These are phyloP conservation scores for Bradynema listronoti DNA, from an alignment of 1,140 invertebrate species.

Conservation along the genomic window DNA sequence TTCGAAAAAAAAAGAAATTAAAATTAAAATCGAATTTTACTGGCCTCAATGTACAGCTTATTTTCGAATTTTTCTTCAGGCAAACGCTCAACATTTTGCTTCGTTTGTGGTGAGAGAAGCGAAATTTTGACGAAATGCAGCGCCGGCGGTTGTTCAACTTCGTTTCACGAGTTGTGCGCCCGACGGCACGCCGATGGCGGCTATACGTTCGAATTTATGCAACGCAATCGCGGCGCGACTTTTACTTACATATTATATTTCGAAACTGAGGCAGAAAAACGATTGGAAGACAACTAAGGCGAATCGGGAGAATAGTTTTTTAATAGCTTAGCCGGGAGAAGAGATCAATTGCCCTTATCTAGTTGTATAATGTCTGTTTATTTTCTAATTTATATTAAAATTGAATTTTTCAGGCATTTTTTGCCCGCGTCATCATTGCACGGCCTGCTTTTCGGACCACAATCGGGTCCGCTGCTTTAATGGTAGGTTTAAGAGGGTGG, in stretches of 20 bases:
- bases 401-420: slow-evolving; percentile 7
- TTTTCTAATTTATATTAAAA: neutral
- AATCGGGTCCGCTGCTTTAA: slow-evolving; percentile 27
- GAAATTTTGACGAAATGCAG: slow-evolving; percentile 9
- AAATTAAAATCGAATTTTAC: no score
- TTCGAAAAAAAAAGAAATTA: no score
- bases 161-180: slow-evolving; percentile 20
- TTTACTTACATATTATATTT: no score
- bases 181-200: slow-evolving; percentile 10
- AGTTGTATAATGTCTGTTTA: no score
- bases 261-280: no score
- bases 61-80: no score
- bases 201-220: slow-evolving; percentile 24
- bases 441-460: slow-evolving; percentile 29
- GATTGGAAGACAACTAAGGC: no score
- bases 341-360: no score
- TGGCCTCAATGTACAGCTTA: no score
- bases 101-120: neutral
- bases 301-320: no score
- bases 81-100: neutral
- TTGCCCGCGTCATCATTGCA: slow-evolving; percentile 31
- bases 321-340: neutral
- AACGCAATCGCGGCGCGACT: no score
- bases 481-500: slow-evolving; percentile 9
- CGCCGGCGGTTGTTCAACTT: slow-evolving; percentile 1